These are phyloP conservation scores for Symphodus melops DNA, from an alignment of 2,113 vertebrate genomes.

Conservation along the genomic window DNA sequence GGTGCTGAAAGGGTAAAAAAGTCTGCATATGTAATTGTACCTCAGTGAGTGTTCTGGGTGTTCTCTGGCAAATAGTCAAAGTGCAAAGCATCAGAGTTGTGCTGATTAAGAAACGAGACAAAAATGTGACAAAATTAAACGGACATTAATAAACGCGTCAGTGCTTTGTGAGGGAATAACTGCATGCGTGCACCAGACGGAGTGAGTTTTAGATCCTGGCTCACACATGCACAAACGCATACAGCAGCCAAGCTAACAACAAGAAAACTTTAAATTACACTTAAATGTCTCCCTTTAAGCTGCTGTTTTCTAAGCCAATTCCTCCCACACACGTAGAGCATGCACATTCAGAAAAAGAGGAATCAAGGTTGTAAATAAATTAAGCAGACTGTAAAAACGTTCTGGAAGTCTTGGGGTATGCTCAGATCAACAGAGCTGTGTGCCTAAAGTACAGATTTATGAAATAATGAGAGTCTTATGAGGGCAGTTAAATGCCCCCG, in stretches of 20 bases:
- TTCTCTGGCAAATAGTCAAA: not conserved
- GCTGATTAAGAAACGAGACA: conserved; percentile 21
- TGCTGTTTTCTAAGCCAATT: not conserved
- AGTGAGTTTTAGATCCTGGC: conserved; percentile 18
- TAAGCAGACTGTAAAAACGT: conserved; percentile 62
- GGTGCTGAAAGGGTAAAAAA: not conserved
- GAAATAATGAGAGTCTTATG: conserved; percentile 74
- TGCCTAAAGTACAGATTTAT: conserved; percentile 68
- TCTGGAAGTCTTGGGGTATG: conserved; percentile 32
- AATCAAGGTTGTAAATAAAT: conserved; percentile 66
- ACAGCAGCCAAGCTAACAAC: conserved; percentile 7
- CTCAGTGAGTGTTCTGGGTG: not conserved
- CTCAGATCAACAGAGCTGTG: conserved; percentile 67
- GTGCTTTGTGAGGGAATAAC: conserved; percentile 32
- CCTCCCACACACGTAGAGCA: not conserved
- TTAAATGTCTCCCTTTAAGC: not conserved
- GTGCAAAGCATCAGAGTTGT: not conserved
- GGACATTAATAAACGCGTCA: conserved; percentile 21
- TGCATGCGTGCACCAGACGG: conserved; percentile 52
- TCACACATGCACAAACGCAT: not conserved
- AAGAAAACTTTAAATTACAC: not conserved
- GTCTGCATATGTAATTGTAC: not conserved
- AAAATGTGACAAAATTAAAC: conserved; percentile 52
- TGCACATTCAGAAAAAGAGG: conserved; percentile 2
- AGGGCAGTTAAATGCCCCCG: conserved; percentile 47